Evolutionary conservation across 2,888 invertebrate species (phyloP), one percentile per base, ranked within the genome.

Genomic region (Thumatha senex): DNA sequence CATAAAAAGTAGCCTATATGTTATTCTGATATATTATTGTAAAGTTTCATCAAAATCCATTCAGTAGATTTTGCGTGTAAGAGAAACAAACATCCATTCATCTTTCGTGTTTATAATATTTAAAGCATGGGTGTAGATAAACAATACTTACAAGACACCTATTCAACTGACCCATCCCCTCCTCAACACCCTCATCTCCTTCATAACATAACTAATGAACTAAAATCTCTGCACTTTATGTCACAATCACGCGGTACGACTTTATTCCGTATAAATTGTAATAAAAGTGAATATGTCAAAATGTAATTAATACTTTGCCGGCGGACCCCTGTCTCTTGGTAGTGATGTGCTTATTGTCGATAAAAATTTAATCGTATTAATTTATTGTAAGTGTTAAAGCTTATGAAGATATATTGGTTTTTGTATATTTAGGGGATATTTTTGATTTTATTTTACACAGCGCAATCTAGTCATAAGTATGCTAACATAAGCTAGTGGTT

Each of bases 261-360:
- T 69, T 70, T 77, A 80, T 80, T 79, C 79, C 65, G 74, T 78
- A 82, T 85, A 82, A 83, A 83, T 87, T 79, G 85, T 74, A 84
- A 89, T 87, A 87, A 88, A 88, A 89, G 78, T 82, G 84, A 87
- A 86, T 87, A 86, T 80, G 88, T 86, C 88, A 83, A 82, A 86
- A 86, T 84, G 84, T 87, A 88, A 89, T 89, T 89, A 89, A 88
- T 88, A 87, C 82, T 72, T 74, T 77, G 78, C 75, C 79, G 73
- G 67, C 72, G 74, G 77, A 74, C 84, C 80, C 82, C 76, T 80
- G 76, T 76, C 80, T 72, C 72, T 70, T 64, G 44, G 11, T 71
- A 87, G 85, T 61, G 84, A 61, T 75, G 84, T 47, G 57, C 13
- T 14, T n/a, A 0, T 8, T 47, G 40, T 69, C 67, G 68, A 68